phyloP scores from a whole-genome alignment of 2,888 invertebrate genomes.

The Pyrgus malvae region DNA sequence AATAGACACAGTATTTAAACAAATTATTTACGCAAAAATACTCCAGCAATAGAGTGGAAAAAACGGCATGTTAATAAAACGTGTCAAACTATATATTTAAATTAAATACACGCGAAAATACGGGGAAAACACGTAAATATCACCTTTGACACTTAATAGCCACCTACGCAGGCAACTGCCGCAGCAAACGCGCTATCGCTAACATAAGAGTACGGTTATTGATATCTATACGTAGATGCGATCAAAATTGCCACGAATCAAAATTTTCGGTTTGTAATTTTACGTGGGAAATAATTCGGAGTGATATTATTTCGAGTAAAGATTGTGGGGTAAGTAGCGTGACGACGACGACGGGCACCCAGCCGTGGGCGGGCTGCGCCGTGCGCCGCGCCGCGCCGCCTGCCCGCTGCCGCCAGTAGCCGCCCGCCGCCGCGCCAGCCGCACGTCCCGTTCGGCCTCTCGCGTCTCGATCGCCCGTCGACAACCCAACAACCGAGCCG shows the following conservation, averaged over 20 bases:
- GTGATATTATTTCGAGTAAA: slow-evolving; percentile 63
- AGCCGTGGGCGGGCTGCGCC: slow-evolving; percentile 63
- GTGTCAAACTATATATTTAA: not conserved
- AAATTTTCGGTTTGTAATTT: slow-evolving; percentile 34
- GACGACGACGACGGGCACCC: slow-evolving; percentile 49
- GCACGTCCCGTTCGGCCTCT: slow-evolving; percentile 57
- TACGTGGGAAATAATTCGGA: slow-evolving; percentile 42
- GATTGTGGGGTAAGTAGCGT: slow-evolving; percentile 69
- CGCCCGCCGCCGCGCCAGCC: slow-evolving; percentile 63
- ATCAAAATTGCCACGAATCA: slow-evolving; percentile 9
- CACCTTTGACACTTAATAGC: slow-evolving; percentile 25
- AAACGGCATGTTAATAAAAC: not conserved
- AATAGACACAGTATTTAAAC: no score
- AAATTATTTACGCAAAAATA: no score
- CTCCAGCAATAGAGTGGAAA: no score
- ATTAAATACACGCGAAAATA: not conserved
- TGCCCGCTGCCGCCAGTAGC: slow-evolving; percentile 48
- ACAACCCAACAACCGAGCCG: slow-evolving; percentile 49
- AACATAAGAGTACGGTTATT: not conserved
- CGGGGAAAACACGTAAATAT: slow-evolving; percentile 8
- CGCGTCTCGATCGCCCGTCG: slow-evolving; percentile 55
- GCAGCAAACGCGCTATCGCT: slow-evolving; percentile 7
- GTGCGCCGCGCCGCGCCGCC: slow-evolving; percentile 52
- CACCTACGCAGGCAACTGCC: slow-evolving; percentile 12
- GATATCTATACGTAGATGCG: slow-evolving; percentile 6